Evolutionary conservation across 2,797 vertebrate genomes (phyloP), one percentile per base, ranked within the genome.

Genomic region (Tenualosa thibaudeaui): DNA sequence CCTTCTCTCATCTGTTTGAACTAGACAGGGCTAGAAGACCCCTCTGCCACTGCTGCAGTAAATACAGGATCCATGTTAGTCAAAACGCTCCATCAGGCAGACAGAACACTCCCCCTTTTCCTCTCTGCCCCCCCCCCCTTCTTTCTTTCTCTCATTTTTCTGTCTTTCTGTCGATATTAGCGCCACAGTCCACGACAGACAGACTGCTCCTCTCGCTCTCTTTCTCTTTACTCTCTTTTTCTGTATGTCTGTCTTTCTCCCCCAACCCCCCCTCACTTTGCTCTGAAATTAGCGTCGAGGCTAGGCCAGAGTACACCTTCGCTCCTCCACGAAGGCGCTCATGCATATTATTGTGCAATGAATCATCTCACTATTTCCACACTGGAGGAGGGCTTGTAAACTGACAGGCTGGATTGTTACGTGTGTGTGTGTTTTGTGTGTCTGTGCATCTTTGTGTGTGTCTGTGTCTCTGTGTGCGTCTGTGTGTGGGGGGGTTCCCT

Each of bases 311-410:
- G 68, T 75, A 75, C 31, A 75, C 68, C 3, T 1, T 75, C 5
- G 31, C 68, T 75, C 68, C 68, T 75, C 37, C 68, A 75, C 37
- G 31, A 75, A 10, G 68, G 13, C 12, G 68, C 31, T 75, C 68
- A 54, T 71, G 46, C 68, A 71, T 83, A 60, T 83, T 84, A 81
- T 84, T 60, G 62, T 75, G 15, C 71, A 62, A 84, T 84, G 46
- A 75, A 68, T 75, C 83, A 68, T 75, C 83, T 75, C 83, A 31
- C 46, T 83, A 50, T 84, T 84, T 84, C 75, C 75, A 58, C 17
- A 43, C 75, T 7, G 13, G 40, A 46, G 56, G 84, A 60, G 22
- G 26, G 22, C 19, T 56, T 81, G 9, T 26, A 50, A 24, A 46
- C 84, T 58, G 49, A 54, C 82, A 83, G 60, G 68, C 62, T 37